A percentile compares a stretch with the other conserved stretches of the same genome.
Evolutionary conservation across 2,113 vertebrate species (phyloP).

Genomic region (Paradisaea rubra): DNA sequence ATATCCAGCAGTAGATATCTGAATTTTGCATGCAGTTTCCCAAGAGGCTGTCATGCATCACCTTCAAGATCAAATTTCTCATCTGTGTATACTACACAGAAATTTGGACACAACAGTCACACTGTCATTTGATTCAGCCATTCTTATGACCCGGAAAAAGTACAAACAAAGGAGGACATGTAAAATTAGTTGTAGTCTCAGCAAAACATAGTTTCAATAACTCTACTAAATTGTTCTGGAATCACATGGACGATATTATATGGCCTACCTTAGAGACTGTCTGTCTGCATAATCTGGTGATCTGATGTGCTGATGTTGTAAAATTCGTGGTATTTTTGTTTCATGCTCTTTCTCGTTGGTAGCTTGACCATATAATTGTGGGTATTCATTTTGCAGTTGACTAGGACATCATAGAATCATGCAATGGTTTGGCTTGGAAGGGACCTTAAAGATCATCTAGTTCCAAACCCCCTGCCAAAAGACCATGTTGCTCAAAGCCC

Average conservation of each 20-base stretch:
- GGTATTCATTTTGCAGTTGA: background rate
- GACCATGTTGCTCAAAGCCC: background rate
- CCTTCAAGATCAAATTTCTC: background rate
- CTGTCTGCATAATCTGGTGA: background rate
- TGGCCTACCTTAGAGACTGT: background rate
- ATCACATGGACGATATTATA: background rate
- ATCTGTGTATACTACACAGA: background rate
- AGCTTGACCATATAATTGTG: background rate
- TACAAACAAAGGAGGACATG: background rate
- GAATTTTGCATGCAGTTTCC: background rate
- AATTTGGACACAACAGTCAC: background rate
- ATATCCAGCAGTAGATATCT: background rate
- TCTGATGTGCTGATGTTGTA: background rate
- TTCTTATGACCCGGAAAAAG: background rate
- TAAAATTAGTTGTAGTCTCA: background rate
- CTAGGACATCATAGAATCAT: background rate
- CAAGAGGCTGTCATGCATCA: background rate
- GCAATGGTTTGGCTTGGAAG: background rate
- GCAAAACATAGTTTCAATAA: background rate
- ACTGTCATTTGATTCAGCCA: background rate
- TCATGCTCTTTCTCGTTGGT: background rate
- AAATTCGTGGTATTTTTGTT: background rate
- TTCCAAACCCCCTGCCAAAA: background rate
- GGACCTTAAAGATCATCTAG: background rate
- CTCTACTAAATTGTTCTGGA: background rate